Percentiles rank a stretch among this genome's conserved stretches.
Evolutionary conservation across 2,888 invertebrate genomes (phyloP).

Genomic region (Acrobeloides nanus): DNA sequence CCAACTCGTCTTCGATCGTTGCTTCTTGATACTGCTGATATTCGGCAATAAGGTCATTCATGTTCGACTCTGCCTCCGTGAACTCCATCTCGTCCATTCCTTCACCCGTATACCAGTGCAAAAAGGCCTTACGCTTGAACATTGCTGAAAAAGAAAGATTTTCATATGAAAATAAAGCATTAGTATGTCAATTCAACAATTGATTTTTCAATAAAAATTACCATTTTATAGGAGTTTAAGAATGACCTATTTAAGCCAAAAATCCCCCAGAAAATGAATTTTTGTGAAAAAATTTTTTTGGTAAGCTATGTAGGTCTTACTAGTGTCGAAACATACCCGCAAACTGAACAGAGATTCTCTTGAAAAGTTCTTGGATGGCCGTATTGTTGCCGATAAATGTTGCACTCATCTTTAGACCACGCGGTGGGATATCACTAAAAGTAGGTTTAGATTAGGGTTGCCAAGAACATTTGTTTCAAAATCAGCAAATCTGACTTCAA

Average conservation of each 20-base stretch:
- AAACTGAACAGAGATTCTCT: slow-evolving; percentile 78
- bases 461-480: background rate
- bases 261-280: no score
- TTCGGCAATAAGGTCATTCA: slow-evolving; percentile 64
- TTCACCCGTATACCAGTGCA: slow-evolving; percentile 97
- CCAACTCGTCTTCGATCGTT: slow-evolving; percentile 42
- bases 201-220: no score
- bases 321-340: slow-evolving; percentile 55
- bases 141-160: slow-evolving; percentile 17
- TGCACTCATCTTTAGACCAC: slow-evolving; percentile 81
- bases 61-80: slow-evolving; percentile 89
- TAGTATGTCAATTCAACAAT: no score
- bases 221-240: no score
- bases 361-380: slow-evolving; percentile 81
- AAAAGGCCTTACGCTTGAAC: slow-evolving; percentile 73
- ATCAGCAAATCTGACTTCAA: background rate
- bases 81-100: slow-evolving; percentile 97
- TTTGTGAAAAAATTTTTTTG: no score
- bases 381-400: slow-evolving; percentile 86
- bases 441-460: slow-evolving; percentile 59
- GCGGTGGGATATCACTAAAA: slow-evolving; percentile 67
- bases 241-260: no score
- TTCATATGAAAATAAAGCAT: background rate
- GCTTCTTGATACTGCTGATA: slow-evolving; percentile 51
- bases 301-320: no score